These are phyloP conservation scores for Busseola fusca DNA, from an alignment of 2,888 invertebrate species.

Conservation along the genomic window DNA sequence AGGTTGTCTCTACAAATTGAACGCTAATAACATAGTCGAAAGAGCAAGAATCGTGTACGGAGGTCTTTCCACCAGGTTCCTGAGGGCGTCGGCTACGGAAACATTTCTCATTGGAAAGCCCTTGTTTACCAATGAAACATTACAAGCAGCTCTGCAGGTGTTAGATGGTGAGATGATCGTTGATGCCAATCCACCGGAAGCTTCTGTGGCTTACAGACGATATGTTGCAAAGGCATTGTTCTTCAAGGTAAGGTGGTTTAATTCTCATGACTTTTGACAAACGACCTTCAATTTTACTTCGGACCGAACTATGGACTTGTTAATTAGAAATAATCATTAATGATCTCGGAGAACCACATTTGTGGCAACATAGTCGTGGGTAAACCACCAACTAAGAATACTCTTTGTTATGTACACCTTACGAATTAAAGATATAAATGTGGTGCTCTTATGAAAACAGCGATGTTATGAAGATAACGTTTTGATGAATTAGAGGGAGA, in stretches of 20 bases:
- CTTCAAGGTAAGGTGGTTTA: constrained; percentile 87
- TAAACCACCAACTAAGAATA: not conserved
- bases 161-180: constrained; percentile 71
- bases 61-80: constrained; percentile 83
- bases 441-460: not conserved
- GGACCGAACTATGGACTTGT: not conserved
- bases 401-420: not conserved
- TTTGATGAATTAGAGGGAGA: not conserved
- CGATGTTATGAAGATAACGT: not conserved
- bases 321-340: not conserved
- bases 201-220: constrained; percentile 88
- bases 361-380: not conserved
- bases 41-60: constrained; percentile 88
- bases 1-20: constrained; percentile 89
- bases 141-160: constrained; percentile 75
- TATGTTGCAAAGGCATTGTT: constrained; percentile 89
- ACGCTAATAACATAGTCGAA: constrained; percentile 60
- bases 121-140: constrained; percentile 75
- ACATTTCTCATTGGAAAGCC: constrained; percentile 79
- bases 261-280: not conserved
- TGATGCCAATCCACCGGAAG: constrained; percentile 83
- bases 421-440: not conserved
- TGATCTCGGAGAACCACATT: not conserved
- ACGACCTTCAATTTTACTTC: not conserved
- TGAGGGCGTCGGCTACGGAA: constrained; percentile 88